Percentiles rank a stretch among this genome's conserved stretches.
phyloP scores from a whole-genome alignment of 2,888 invertebrate genomes.

The Heliconius cydno region DNA sequence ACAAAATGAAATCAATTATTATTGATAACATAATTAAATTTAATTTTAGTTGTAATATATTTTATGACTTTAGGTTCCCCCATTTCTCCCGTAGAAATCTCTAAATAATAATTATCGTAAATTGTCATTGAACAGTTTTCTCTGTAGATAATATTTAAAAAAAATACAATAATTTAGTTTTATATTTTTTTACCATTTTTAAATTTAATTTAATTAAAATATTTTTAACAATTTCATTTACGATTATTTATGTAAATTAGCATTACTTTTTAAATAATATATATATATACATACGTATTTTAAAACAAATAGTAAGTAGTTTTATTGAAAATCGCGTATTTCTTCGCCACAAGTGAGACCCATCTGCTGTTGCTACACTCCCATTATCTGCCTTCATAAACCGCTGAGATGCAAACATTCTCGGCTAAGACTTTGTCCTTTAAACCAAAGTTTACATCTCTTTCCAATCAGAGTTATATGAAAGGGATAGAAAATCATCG shows the following conservation, averaged over 20 bases:
- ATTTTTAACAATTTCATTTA: background rate
- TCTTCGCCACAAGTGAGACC: constrained; percentile 60
- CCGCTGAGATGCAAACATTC: constrained; percentile 74
- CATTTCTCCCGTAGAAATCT: too few species aligned
- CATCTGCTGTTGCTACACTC: constrained; percentile 71
- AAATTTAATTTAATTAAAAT: background rate
- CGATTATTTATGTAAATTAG: background rate
- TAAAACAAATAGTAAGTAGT: background rate
- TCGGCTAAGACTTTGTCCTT: constrained; percentile 62
- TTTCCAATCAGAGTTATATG: constrained; percentile 29
- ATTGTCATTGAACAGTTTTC: too few species aligned
- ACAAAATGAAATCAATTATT: too few species aligned
- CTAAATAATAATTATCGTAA: too few species aligned
- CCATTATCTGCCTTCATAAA: constrained; percentile 76
- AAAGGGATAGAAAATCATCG: constrained; percentile 22
- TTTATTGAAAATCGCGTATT: constrained; percentile 46
- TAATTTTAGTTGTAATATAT: too few species aligned
- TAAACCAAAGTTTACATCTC: constrained; percentile 41
- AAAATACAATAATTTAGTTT: too few species aligned
- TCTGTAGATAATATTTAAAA: too few species aligned
- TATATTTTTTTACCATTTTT: background rate
- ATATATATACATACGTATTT: background rate
- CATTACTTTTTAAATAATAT: background rate
- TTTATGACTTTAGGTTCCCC: too few species aligned
- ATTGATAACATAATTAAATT: too few species aligned